These are phyloP conservation scores for Argyrosomus japonicus DNA, from an alignment of 2,113 vertebrate genomes.

Conservation along the genomic window DNA sequence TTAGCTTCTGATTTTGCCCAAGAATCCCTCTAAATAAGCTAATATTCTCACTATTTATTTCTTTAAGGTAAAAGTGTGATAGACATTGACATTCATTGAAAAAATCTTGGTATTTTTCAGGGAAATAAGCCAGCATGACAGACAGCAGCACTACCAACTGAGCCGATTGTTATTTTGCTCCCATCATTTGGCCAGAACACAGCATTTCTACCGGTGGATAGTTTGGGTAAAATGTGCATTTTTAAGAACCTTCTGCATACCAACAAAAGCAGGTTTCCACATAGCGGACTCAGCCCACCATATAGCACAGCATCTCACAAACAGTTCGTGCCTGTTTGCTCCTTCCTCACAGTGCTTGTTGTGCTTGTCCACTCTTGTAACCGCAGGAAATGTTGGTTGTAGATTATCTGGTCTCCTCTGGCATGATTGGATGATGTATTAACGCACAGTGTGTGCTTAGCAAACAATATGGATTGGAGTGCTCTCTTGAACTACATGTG, in stretches of 20 bases:
- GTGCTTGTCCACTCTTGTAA: not conserved
- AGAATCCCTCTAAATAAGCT: too few species aligned
- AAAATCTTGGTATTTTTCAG: not conserved
- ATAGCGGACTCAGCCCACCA: not conserved
- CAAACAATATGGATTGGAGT: not conserved
- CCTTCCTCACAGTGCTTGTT: not conserved
- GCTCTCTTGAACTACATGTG: not conserved
- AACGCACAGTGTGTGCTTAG: not conserved
- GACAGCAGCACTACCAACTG: not conserved
- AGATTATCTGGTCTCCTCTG: conserved; percentile 2
- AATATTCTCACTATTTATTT: not conserved
- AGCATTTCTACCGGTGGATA: not conserved
- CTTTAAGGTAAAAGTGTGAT: not conserved
- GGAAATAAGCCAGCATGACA: not conserved
- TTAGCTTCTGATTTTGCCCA: too few species aligned
- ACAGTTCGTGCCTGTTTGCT: not conserved
- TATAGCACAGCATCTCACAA: not conserved
- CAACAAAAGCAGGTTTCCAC: not conserved
- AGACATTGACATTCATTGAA: too few species aligned
- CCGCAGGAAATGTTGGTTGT: not conserved
- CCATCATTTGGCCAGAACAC: not conserved
- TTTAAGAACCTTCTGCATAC: not conserved
- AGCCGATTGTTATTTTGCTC: not conserved
- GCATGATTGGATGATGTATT: conserved; percentile 10
- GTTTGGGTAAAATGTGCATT: not conserved